Evolutionary conservation across 2,888 invertebrate genomes (phyloP).

Genomic region (Linnaemya vulpina): DNA sequence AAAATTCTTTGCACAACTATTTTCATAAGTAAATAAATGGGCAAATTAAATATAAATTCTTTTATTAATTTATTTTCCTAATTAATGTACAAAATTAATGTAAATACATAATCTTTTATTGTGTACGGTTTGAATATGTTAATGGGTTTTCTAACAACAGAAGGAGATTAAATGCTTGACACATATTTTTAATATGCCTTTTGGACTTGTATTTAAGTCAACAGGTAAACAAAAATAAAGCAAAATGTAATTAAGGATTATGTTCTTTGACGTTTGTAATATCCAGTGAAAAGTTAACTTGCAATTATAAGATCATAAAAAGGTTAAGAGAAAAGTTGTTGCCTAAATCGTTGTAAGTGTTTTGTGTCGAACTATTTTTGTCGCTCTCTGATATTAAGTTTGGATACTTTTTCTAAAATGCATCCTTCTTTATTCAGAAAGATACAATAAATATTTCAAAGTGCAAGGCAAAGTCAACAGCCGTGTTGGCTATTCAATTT

Average conservation of each 20-base stretch:
- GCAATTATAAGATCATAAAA: too few relatives aligned
- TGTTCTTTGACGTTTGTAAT: too few relatives aligned
- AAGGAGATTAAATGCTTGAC: conserved; percentile 29
- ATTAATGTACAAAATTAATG: conserved; percentile 3
- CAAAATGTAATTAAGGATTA: neutral
- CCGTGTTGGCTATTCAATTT: too few relatives aligned
- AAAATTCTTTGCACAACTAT: conserved; percentile 15
- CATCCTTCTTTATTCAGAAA: too few relatives aligned
- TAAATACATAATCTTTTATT: neutral
- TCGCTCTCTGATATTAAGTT: too few relatives aligned
- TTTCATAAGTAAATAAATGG: conserved; percentile 6
- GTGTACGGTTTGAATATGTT: neutral
- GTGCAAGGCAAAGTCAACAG: too few relatives aligned
- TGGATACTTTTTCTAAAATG: too few relatives aligned
- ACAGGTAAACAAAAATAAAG: neutral
- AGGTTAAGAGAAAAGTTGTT: too few relatives aligned
- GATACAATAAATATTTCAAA: too few relatives aligned
- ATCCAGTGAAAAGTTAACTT: too few relatives aligned
- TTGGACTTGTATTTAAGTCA: neutral
- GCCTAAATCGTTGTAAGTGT: too few relatives aligned
- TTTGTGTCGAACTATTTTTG: too few relatives aligned
- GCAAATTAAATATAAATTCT: conserved; percentile 31
- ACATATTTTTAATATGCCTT: conserved; percentile 5
- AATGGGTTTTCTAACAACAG: conserved; percentile 2
- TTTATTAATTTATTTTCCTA: conserved; percentile 7